Evolutionary conservation across 2,113 vertebrate species (phyloP), one percentile per base, ranked within the genome.

Genomic region (Laticauda colubrina): DNA sequence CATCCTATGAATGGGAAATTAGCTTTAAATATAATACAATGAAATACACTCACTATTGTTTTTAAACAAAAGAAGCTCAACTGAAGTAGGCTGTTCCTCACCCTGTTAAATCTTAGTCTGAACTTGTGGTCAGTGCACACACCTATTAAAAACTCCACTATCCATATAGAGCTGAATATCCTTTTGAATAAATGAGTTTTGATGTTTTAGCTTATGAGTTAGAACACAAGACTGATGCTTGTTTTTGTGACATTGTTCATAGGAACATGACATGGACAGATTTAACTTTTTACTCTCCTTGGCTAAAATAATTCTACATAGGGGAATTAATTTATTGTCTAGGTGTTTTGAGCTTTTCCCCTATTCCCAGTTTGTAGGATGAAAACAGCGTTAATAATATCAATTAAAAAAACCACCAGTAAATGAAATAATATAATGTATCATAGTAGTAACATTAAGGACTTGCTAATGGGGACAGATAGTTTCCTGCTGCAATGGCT

Each of bases 391-490:
- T 94, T 96, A 95, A 34, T 92, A 45, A 94, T 7, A 0, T 59
- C 94, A 90, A 9, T 85, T 87, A 96, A 88, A 92, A 97, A 94
- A 45, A 10, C 92, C 92, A 15, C 91, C 64, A 95, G 1, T 92
- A 14, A 92, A 94, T 93, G 24, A 96, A 96, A 94, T 87, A 95
- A 57, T 87, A 81, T 81, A 96, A 94, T n/a, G 0, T 92, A 95
- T 95, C 91, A 85, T 94, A 15, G 87, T 91, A 26, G 64, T 54
- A 97, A 91, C 18, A 87, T 20, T 93, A 93, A 96, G 43, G 59
- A 90, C 54, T 20, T 11, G 91, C 26, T 93, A 69, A 48, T 94
- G 85, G 21, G 91, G 1, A 7, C 48, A 91, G 81, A 5, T 90
- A 57, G 39, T 95, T 96, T 90, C 90, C 43, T 94, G 23, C n/a